Evolutionary conservation across 1,140 invertebrate genomes (phyloP), one percentile per base, ranked within the genome.

Genomic region (Steinernema feltiae): DNA sequence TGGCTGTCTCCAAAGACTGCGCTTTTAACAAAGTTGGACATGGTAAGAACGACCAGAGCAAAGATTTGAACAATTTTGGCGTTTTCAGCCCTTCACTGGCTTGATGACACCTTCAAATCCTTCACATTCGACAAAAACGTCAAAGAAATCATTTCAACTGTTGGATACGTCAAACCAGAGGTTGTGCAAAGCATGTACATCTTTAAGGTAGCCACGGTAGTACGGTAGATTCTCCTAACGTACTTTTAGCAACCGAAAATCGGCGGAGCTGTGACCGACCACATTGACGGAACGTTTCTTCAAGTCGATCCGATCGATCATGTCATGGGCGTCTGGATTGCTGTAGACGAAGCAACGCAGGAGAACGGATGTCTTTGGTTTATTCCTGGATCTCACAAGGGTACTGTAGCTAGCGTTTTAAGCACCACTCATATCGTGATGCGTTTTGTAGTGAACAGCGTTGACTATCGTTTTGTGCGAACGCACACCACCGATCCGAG

Each of bases 161-260:
- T 98, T 1, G 90, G 90, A 18, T 90, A 93, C 41, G 87, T 89
- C 74, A 91, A 93, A 48, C 95, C 96, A 0, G 91, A 91, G 0
- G 89, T 98, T 0, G 91, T 92, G 32, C 95, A 98, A 84, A 96
- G 94, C 87, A 98, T 99, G 96, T 95, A 94, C 83, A 98, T 98
- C 78, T 98, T 95, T 79, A 78, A 88, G n/a, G n/a, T n/a, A n/a
- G n/a, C n/a, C n/a, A n/a, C n/a, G n/a, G n/a, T n/a, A n/a, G n/a
- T n/a, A n/a, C n/a, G n/a, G n/a, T n/a, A n/a, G n/a, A n/a, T n/a
- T n/a, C n/a, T n/a, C n/a, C n/a, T n/a, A n/a, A n/a, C n/a, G n/a
- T n/a, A n/a, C n/a, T n/a, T n/a, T n/a, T n/a, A n/a, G 89, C 94
- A 96, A 88, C 93, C 95, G 1, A 90, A 91, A 18, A 90, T 94